Percentiles rank a stretch among this genome's conserved stretches.
Evolutionary conservation across 2,888 invertebrate species (phyloP).

Genomic region (Melangyna quadrimaculata): DNA sequence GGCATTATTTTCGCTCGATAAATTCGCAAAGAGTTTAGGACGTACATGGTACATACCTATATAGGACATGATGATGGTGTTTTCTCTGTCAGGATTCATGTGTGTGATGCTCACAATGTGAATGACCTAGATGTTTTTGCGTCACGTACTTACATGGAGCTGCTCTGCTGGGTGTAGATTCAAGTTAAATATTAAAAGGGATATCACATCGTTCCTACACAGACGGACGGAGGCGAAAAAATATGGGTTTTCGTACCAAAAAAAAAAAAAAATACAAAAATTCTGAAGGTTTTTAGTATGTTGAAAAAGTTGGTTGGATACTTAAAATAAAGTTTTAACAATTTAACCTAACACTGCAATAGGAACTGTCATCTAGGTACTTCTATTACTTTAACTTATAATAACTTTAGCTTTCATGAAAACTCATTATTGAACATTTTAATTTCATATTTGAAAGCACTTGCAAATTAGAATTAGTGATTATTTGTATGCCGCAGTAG

Average conservation of each 20-base stretch:
- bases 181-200: background rate
- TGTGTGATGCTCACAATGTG: slow-evolving; percentile 16
- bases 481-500: no score
- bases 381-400: background rate
- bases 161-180: background rate
- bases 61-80: slow-evolving; percentile 6
- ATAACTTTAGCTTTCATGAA: no score
- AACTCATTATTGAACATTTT: no score
- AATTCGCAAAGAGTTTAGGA: slow-evolving; percentile 1
- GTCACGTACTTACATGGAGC: slow-evolving; percentile 3
- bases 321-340: background rate
- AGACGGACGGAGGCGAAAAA: background rate
- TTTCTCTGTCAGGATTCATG: background rate
- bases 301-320: background rate
- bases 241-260: background rate
- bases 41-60: background rate
- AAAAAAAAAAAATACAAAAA: no score
- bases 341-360: background rate
- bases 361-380: background rate
- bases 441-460: no score
- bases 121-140: slow-evolving; percentile 15
- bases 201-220: background rate
- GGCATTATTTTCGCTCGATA: slow-evolving; percentile 4
- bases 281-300: background rate
- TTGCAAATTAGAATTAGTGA: no score